Percentiles rank a stretch among this genome's conserved stretches.
Conservation (phyloP, 1,140 invertebrate species). For the Aphis gossypii region DNA sequence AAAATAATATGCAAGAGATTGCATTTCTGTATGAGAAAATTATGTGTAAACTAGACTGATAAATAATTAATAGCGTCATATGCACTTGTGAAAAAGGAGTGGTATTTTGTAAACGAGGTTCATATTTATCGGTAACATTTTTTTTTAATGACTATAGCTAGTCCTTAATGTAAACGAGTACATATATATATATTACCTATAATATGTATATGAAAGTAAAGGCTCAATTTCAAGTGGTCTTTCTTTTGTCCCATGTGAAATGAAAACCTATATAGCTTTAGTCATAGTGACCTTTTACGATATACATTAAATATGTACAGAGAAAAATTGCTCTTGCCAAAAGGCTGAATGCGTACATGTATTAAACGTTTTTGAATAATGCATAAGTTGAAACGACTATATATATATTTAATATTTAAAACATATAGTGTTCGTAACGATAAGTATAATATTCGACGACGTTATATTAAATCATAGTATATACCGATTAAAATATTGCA, state of each 20-base stretch:
- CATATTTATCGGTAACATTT: conserved; percentile 28
- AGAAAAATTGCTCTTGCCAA: conserved; percentile 29
- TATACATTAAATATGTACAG: conserved; percentile 31
- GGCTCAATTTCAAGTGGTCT: conserved; percentile 20
- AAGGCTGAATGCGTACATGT: conserved; percentile 11
- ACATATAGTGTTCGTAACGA: neutral
- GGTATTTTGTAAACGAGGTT: neutral
- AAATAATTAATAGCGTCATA: conserved; percentile 45
- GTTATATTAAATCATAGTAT: neutral
- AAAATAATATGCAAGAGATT: conserved; percentile 1
- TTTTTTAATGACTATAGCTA: neutral
- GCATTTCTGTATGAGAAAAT: neutral
- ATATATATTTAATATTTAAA: no score
- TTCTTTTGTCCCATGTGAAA: neutral
- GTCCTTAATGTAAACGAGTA: neutral
- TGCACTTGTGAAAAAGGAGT: neutral
- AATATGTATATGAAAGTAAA: neutral
- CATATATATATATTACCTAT: neutral
- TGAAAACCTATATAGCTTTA: conserved; percentile 20
- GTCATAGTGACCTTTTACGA: neutral
- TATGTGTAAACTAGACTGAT: neutral
- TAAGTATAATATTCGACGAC: neutral
- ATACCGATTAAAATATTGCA: neutral
- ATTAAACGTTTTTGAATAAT: conserved; percentile 40
- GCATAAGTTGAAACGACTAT: neutral